Evolutionary conservation across 1,140 invertebrate species (phyloP), one percentile per base, ranked within the genome.

Genomic region (Drosophila teissieri): DNA sequence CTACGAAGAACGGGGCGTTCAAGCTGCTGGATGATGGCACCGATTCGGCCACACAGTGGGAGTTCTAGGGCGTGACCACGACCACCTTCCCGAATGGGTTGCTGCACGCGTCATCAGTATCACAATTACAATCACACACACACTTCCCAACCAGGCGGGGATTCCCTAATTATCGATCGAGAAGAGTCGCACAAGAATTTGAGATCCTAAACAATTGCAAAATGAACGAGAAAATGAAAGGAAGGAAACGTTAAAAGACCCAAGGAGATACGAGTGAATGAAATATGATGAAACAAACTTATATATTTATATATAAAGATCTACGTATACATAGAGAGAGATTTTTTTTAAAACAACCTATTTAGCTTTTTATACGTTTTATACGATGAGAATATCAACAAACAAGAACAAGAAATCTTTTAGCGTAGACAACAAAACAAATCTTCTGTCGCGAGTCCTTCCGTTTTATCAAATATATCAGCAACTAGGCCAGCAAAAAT

Each of bases 1-100:
- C 98, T 57, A 97, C 97, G 86, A 99, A 99, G 93, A 99, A 99
- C 93, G 98, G 98, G 49, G 95, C 95, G 61, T 96, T 99, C 93
- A 96, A 96, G 90, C 94, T 98, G 39, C 96, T 96, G 27, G 96
- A 96, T 57, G 94, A 95, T 57, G 96, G 97, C 89, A 94, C 95
- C 81, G 95, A 96, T 61, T 94, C 94, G 60, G 97, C 97, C 78
- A 98, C 97, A 64, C 96, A 97, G 92, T 98, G 97, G 97, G 97
- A 98, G 94, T 98, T 98, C 93, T 98, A 97, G 95, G 55, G 49
- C 24, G 52, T 11, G 2, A 52, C 5, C 12, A 17, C 8, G 7
- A 15, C 10, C 17, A 5, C n/a, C n/a, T n/a, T 14, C 2, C 12
- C 53, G 8, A 27, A 17, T 17, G 34, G 57, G 42, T 17, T 36